Evolutionary conservation across 2,797 vertebrate species (phyloP).

Genomic region (Astyanax mexicanus): DNA sequence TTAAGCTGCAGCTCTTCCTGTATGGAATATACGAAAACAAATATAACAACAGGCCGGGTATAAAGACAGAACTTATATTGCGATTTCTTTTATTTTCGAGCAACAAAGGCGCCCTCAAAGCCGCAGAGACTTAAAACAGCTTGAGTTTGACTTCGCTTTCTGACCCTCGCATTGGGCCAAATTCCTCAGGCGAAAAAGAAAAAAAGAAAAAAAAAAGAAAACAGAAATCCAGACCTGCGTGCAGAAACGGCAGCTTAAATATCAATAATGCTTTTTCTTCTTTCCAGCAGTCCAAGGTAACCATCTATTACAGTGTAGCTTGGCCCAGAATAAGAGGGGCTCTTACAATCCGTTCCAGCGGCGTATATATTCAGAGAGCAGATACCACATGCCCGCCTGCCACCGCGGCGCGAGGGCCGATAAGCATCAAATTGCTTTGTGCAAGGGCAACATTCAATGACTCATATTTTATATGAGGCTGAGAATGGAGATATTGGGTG

Average conservation of each 20-base stretch:
- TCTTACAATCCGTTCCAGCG: slow-evolving; percentile 22
- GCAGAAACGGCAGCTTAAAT: slow-evolving; percentile 4
- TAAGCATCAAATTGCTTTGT: slow-evolving; percentile 52
- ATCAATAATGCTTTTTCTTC: slow-evolving; percentile 22
- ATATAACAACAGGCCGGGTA: background rate
- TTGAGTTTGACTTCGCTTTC: background rate
- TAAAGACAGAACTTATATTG: background rate
- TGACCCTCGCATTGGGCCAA: slow-evolving; percentile 7
- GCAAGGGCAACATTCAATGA: slow-evolving; percentile 43
- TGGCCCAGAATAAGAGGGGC: background rate
- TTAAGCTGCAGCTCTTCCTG: background rate
- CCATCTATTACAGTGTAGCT: slow-evolving; percentile 28
- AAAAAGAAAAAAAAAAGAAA: background rate
- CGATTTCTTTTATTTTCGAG: background rate
- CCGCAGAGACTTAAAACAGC: background rate
- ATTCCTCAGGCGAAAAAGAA: slow-evolving; percentile 10
- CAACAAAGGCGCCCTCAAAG: background rate
- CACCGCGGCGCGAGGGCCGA: slow-evolving; percentile 22
- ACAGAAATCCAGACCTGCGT: too few relatives aligned
- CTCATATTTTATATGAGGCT: slow-evolving; percentile 32
- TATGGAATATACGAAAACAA: background rate
- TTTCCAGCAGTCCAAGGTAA: slow-evolving; percentile 25
- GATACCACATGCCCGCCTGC: slow-evolving; percentile 24
- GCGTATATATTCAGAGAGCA: slow-evolving; percentile 21
- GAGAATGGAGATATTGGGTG: slow-evolving; percentile 17